Percentiles rank a stretch among this genome's conserved stretches.
Evolutionary conservation across 1,140 invertebrate species (phyloP).

Genomic region (Trypoxylus dichotomus): DNA sequence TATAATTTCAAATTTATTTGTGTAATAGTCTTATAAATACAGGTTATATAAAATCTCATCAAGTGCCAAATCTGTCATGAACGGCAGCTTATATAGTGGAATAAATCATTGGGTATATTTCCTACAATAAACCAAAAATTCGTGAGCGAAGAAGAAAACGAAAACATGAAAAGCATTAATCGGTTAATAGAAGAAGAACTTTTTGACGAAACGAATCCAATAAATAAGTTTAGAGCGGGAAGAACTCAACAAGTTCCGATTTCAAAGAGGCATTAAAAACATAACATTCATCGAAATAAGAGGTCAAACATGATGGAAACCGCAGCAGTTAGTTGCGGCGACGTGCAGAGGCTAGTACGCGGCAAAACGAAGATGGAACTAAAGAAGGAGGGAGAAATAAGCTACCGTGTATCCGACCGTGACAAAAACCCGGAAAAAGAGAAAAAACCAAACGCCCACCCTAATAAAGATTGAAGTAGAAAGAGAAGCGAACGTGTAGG

Average conservation of each 20-base stretch:
- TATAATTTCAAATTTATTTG: too few species aligned
- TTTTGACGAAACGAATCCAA: not conserved
- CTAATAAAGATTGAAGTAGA: slow-evolving; percentile 17
- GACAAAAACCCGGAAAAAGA: not conserved
- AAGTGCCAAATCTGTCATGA: too few species aligned
- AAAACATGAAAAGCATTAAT: too few species aligned
- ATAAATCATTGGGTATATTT: too few species aligned
- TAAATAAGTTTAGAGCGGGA: not conserved
- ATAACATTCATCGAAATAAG: slow-evolving; percentile 17
- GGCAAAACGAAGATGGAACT: not conserved
- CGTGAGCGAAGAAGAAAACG: too few species aligned
- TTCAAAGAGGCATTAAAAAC: not conserved
- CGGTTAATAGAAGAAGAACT: too few species aligned
- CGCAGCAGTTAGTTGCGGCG: not conserved
- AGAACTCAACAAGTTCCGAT: slow-evolving; percentile 12
- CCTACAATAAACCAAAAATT: too few species aligned
- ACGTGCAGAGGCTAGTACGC: not conserved
- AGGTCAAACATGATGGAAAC: slow-evolving; percentile 13
- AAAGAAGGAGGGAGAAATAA: not conserved
- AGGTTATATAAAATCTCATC: too few species aligned
- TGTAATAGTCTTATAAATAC: too few species aligned
- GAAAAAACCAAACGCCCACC: not conserved
- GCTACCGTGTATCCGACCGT: not conserved
- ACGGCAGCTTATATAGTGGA: too few species aligned
- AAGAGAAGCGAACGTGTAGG: not conserved